A percentile compares a stretch with the other conserved stretches of the same genome.
Evolutionary conservation across 2,797 vertebrate species (phyloP).

Genomic region (Melanotaenia parkinsoni): DNA sequence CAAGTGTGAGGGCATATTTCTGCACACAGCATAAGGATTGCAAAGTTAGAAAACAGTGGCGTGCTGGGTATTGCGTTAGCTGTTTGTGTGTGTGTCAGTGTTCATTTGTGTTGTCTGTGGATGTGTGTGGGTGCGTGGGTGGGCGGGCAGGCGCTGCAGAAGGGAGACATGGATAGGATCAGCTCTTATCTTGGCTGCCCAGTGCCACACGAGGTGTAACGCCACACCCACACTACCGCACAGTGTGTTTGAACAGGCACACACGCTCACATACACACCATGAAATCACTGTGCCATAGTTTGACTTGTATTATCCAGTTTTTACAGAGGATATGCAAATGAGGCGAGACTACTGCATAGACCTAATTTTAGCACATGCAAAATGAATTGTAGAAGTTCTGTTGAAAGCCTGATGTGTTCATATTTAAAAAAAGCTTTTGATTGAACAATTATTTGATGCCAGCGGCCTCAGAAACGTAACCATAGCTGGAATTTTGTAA

Average conservation of each 20-base stretch:
- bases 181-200: conserved; percentile 86
- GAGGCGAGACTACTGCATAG: conserved; percentile 43
- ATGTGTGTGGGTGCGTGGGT: conserved; percentile 61
- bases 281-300: conserved; percentile 73
- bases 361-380: conserved; percentile 60
- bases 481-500: conserved; percentile 33
- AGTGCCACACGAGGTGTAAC: conserved; percentile 88
- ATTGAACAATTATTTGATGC: conserved; percentile 28
- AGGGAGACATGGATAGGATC: conserved; percentile 84
- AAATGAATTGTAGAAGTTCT: conserved; percentile 55
- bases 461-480: conserved; percentile 9
- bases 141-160: conserved; percentile 71
- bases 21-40: conserved; percentile 63
- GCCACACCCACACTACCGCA: conserved; percentile 85
- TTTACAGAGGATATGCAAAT: conserved; percentile 74
- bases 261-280: conserved; percentile 57
- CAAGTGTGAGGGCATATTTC: conserved; percentile 52
- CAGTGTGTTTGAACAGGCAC: conserved; percentile 82
- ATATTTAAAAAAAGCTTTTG: conserved; percentile 30
- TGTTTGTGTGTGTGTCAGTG: conserved; percentile 41
- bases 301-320: conserved; percentile 77
- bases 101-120: conserved; percentile 16
- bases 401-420: conserved; percentile 25
- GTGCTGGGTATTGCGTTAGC: conserved; percentile 50
- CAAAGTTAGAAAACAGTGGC: conserved; percentile 72